These are phyloP conservation scores for Volucella inanis DNA, from an alignment of 2,888 invertebrate genomes.

Conservation along the genomic window DNA sequence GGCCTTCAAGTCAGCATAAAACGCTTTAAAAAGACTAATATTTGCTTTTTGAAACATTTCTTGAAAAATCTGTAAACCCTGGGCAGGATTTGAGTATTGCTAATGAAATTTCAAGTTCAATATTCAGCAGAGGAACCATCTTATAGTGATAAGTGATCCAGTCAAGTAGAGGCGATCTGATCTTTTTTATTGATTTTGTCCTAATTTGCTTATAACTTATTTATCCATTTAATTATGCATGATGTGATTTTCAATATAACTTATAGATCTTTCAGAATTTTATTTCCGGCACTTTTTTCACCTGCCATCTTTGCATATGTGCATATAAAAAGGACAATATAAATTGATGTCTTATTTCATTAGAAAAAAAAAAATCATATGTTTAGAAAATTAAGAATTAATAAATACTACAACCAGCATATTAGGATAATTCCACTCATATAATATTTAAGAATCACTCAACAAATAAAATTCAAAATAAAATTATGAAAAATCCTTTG, in stretches of 20 bases:
- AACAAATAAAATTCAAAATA: constrained; percentile 56
- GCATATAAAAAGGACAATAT: constrained; percentile 66
- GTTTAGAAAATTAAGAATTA: constrained; percentile 13
- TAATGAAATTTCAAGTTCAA: no score
- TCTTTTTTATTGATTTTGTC: no score
- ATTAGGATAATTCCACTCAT: background rate
- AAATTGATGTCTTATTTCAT: constrained; percentile 61
- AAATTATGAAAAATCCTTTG: constrained; percentile 41
- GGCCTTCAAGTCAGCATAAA: no score
- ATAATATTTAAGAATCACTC: constrained; percentile 50
- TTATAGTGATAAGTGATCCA: no score
- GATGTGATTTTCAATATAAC: background rate
- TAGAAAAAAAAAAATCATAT: constrained; percentile 16
- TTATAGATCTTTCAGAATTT: background rate
- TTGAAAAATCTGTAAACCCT: no score
- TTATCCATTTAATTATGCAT: background rate
- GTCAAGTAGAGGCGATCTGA: no score
- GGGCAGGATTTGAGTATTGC: no score
- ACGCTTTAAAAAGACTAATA: no score
- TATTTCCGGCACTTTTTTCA: background rate
- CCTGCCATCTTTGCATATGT: constrained; percentile 8
- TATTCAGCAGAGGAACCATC: no score
- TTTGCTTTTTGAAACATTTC: no score
- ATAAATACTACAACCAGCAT: constrained; percentile 1
- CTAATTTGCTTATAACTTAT: no score